A percentile compares a stretch with the other conserved stretches of the same genome.
phyloP scores from a whole-genome alignment of 2,888 invertebrate genomes.

The Conus canariensis region DNA sequence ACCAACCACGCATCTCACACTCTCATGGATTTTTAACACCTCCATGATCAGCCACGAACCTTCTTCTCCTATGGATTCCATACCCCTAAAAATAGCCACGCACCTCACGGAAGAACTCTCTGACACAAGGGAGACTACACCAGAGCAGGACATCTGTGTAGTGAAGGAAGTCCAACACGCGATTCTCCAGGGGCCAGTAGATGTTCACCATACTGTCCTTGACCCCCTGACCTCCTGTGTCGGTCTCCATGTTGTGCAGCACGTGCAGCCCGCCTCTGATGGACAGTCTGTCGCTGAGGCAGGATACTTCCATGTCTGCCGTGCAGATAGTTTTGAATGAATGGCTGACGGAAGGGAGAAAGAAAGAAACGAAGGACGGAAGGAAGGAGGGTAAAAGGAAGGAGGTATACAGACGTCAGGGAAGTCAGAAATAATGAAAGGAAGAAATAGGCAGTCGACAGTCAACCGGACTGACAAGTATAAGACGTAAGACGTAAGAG shows the following conservation, averaged over 20 bases:
- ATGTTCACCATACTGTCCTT: neutral
- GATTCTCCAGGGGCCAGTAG: neutral
- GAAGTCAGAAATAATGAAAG: neutral
- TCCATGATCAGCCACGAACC: too few species aligned
- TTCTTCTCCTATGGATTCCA: too few species aligned
- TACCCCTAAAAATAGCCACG: too few species aligned
- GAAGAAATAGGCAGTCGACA: neutral
- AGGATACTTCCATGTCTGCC: neutral
- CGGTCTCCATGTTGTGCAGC: constrained; percentile 13
- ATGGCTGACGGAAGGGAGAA: neutral
- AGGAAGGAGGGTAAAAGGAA: neutral
- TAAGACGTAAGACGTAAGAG: too few species aligned
- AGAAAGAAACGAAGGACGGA: neutral
- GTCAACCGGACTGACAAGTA: too few species aligned
- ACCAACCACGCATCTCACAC: too few species aligned
- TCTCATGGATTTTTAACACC: too few species aligned
- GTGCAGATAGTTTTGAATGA: neutral
- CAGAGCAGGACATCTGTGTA: constrained; percentile 26
- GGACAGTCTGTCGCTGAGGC: constrained; percentile 24
- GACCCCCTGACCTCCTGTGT: neutral
- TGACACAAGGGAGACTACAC: constrained; percentile 2
- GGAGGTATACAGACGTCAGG: neutral
- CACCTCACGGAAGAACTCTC: neutral
- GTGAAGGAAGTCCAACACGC: constrained; percentile 4
- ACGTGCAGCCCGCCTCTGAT: neutral